Evolutionary conservation across 2,888 invertebrate genomes (phyloP).

Genomic region (Drosophila flavopinicola): DNA sequence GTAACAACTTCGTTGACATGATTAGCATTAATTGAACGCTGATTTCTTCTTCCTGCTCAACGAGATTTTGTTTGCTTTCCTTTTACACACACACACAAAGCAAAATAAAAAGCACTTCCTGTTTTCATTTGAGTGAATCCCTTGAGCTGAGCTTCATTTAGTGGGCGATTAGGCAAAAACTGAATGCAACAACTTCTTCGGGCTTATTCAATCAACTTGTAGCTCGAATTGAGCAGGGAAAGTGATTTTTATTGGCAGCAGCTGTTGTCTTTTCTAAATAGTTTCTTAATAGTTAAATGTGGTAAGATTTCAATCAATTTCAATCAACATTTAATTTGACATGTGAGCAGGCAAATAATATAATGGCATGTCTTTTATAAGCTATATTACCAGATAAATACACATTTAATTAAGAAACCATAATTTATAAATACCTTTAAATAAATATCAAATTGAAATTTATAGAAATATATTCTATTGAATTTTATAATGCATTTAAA

Average conservation of each 20-base stretch:
- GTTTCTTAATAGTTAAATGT: constrained; percentile 16
- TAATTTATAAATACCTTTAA: no score
- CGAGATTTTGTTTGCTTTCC: constrained; percentile 41
- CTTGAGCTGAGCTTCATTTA: constrained; percentile 43
- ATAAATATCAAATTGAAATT: no score
- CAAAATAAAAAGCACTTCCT: constrained; percentile 16
- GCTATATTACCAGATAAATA: no score
- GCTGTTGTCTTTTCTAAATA: not conserved
- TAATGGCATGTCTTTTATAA: no score
- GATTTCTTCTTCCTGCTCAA: constrained; percentile 54
- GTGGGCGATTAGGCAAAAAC: constrained; percentile 43
- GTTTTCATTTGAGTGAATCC: constrained; percentile 19
- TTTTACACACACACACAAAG: constrained; percentile 7
- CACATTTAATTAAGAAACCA: no score
- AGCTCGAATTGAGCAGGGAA: not conserved
- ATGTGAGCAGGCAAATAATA: not conserved
- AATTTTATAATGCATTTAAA: no score
- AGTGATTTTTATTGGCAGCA: not conserved
- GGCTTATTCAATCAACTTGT: not conserved
- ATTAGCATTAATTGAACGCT: constrained; percentile 73
- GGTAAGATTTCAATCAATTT: constrained; percentile 33
- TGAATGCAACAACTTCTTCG: constrained; percentile 24
- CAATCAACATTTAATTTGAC: constrained; percentile 8
- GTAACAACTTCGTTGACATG: constrained; percentile 55
- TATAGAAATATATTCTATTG: no score